Evolutionary conservation across 1,140 invertebrate species (phyloP).

Genomic region (Macrostomum lignano): DNA sequence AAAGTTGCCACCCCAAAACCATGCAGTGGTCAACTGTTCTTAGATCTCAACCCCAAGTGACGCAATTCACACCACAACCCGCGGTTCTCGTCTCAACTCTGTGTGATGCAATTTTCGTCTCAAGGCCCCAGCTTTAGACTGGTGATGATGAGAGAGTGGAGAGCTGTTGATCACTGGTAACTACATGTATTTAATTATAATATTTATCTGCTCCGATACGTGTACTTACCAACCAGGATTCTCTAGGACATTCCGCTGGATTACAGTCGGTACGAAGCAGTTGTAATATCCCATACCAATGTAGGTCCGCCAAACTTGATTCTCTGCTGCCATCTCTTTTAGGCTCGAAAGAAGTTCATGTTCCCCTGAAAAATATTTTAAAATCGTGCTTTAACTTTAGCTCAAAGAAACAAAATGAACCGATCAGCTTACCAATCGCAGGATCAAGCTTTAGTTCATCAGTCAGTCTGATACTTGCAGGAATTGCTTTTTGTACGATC

Average conservation of each 20-base stretch:
- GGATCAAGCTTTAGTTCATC: neutral
- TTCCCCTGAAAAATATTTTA: conserved; percentile 2
- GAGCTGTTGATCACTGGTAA: neutral
- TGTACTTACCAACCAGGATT: conserved; percentile 72
- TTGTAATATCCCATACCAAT: conserved; percentile 97
- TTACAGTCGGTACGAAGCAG: conserved; percentile 70
- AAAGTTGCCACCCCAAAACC: neutral
- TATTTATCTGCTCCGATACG: neutral
- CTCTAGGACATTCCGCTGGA: conserved; percentile 85
- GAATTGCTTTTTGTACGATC: neutral
- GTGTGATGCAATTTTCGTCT: neutral
- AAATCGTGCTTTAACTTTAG: neutral
- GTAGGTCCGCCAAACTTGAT: conserved; percentile 72
- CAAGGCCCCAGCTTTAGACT: neutral
- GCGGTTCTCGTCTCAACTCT: neutral
- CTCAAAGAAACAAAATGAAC: neutral
- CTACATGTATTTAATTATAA: neutral
- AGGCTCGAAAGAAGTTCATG: neutral
- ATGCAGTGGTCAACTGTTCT: neutral
- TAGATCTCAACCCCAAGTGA: neutral
- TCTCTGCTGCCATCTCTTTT: conserved; percentile 44
- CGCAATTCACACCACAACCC: neutral
- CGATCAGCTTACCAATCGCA: neutral
- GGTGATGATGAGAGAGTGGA: neutral
- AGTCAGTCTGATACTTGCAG: neutral